Evolutionary conservation across 2,888 invertebrate genomes (phyloP), one percentile per base, ranked within the genome.

Genomic region (Prosopocoilus inquinatus): DNA sequence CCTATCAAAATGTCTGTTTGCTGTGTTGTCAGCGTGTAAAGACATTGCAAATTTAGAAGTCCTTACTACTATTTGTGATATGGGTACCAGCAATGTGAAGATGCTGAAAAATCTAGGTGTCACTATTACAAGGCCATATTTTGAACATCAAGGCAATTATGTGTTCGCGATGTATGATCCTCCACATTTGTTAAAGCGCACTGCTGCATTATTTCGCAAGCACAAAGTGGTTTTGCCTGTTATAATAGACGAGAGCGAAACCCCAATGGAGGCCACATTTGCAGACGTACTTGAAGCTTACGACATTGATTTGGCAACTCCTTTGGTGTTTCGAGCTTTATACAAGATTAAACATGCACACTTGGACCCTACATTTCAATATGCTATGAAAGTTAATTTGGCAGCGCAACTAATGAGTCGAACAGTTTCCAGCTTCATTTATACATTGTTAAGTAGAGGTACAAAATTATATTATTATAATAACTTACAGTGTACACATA

Each of bases 361-460:
- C 47, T 28, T 67, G 44, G 41, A 45, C 2, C 65, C 63, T 15
- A 54, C 57, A 12, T 51, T 63, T 51, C 45, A 57, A 50, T 62
- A 41, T 55, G 52, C 64, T 2, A 67, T 66, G 64, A 67, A 67
- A 50, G 62, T 64, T 4, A 59, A 53, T 39, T 43, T 67, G 39
- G 65, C 65, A 35, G 66, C 57, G 2, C 63, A 64, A 41, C 20
- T 61, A 2, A 55, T 64, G 54, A 65, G 62, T 34, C 13, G 48
- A 16, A 48, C 20, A n/a, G 39, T 48, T 3, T 38, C 38, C 3
- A 13, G 38, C n/a, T 48, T 36, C 28, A 5, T 48, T 9, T 48
- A 9, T 9, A 28, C 20, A 11, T 16, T 48, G 20, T 2, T 47
- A 11, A 47, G 47, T 33, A 47, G 33, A 47, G 47, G 47, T 47